Evolutionary conservation across 2,113 vertebrate genomes (phyloP).

Genomic region (Serilophus lunatus): DNA sequence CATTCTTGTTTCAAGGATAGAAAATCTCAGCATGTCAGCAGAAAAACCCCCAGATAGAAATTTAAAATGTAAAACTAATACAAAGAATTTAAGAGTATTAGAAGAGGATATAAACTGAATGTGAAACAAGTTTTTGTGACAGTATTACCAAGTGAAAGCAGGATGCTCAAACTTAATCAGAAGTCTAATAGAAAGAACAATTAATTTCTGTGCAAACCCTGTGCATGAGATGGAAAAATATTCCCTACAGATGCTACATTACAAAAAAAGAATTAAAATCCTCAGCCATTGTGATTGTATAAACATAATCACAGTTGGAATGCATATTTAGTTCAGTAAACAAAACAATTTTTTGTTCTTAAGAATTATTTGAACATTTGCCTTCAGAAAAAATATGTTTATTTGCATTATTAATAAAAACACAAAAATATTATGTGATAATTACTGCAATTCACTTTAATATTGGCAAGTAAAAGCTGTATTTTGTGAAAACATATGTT

Average conservation of each 20-base stretch:
- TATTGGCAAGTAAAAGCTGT: conserved; percentile 27
- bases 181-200: background rate
- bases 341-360: background rate
- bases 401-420: conserved; percentile 51
- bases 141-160: background rate
- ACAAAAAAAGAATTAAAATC: background rate
- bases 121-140: background rate
- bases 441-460: conserved; percentile 26
- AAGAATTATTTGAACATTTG: background rate
- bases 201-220: background rate
- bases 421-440: conserved; percentile 23
- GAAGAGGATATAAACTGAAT: background rate
- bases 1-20: background rate
- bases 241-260: background rate
- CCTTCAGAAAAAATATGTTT: background rate
- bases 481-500: conserved; percentile 3
- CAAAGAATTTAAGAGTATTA: background rate
- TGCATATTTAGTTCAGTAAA: background rate
- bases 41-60: background rate
- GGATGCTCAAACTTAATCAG: background rate
- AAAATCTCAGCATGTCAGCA: background rate
- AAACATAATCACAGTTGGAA: background rate
- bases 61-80: background rate
- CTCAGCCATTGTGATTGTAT: background rate
- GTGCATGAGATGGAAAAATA: background rate